phyloP scores from a whole-genome alignment of 2,113 vertebrate genomes.

The Corythoichthys intestinalis region DNA sequence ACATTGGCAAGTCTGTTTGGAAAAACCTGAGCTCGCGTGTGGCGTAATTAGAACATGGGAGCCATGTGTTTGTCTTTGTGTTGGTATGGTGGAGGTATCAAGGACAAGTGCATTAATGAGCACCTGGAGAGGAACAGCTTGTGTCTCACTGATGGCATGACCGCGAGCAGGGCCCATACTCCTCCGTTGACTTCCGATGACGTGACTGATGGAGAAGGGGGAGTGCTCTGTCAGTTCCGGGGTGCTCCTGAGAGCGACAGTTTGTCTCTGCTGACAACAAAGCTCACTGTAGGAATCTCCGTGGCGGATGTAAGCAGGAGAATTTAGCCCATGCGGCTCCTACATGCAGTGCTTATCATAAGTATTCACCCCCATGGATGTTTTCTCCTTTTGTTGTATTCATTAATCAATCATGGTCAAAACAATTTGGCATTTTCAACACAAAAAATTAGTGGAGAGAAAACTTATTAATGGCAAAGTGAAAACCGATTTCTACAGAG shows the following conservation, averaged over 20 bases:
- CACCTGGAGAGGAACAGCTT: slow-evolving; percentile 80
- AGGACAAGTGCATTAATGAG: slow-evolving; percentile 78
- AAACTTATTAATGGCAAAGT: too few species aligned
- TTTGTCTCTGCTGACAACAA: slow-evolving; percentile 94
- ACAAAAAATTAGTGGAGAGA: too few species aligned
- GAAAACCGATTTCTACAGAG: too few species aligned
- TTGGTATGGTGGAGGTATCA: slow-evolving; percentile 67
- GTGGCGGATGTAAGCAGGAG: slow-evolving; percentile 71
- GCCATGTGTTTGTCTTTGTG: slow-evolving; percentile 70
- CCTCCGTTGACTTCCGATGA: slow-evolving; percentile 67
- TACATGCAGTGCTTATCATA: too few species aligned
- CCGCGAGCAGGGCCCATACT: slow-evolving; percentile 67
- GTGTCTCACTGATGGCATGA: slow-evolving; percentile 75
- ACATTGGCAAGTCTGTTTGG: slow-evolving; percentile 65
- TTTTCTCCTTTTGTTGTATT: too few species aligned
- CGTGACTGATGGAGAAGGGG: slow-evolving; percentile 72
- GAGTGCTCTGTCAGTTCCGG: slow-evolving; percentile 82
- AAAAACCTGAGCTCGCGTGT: slow-evolving; percentile 42
- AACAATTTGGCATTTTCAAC: too few species aligned
- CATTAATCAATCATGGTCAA: too few species aligned
- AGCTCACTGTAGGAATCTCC: slow-evolving; percentile 78
- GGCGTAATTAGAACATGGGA: slow-evolving; percentile 64
- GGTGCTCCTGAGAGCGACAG: slow-evolving; percentile 87
- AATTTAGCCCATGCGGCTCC: slow-evolving; percentile 1
- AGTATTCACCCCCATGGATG: too few species aligned